Evolutionary conservation across 2,113 vertebrate genomes (phyloP).

Genomic region (Charadrius vociferus): DNA sequence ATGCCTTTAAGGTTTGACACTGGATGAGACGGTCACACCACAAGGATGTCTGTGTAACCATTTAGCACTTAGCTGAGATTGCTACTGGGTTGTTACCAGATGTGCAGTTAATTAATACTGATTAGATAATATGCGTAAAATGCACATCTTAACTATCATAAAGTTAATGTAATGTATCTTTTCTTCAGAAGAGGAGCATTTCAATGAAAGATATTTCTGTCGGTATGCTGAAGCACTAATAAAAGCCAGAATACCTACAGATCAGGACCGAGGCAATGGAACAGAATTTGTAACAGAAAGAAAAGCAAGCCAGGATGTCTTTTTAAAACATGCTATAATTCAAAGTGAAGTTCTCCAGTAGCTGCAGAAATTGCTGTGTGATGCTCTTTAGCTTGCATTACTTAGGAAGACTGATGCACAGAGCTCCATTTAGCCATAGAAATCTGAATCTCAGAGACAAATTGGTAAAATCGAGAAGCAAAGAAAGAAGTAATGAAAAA

Average conservation of each 20-base stretch:
- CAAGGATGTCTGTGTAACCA: not conserved
- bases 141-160: not conserved
- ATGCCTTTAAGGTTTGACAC: not conserved
- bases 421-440: not conserved
- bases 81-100: not conserved
- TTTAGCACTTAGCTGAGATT: not conserved
- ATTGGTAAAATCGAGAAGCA: not conserved
- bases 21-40: not conserved
- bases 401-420: not conserved
- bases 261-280: accelerated
- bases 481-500: not conserved
- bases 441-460: not conserved
- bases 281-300: not conserved
- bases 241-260: not conserved
- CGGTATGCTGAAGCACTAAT: not conserved
- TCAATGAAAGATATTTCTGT: not conserved
- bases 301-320: not conserved
- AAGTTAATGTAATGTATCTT: not conserved
- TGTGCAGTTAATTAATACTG: not conserved
- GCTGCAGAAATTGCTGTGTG: not conserved
- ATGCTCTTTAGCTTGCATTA: not conserved
- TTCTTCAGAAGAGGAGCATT: not conserved
- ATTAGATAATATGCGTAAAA: not conserved
- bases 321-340: not conserved
- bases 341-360: not conserved